Evolutionary conservation across 1,140 invertebrate genomes (phyloP).

Genomic region (Bilobella aurantiaca): DNA sequence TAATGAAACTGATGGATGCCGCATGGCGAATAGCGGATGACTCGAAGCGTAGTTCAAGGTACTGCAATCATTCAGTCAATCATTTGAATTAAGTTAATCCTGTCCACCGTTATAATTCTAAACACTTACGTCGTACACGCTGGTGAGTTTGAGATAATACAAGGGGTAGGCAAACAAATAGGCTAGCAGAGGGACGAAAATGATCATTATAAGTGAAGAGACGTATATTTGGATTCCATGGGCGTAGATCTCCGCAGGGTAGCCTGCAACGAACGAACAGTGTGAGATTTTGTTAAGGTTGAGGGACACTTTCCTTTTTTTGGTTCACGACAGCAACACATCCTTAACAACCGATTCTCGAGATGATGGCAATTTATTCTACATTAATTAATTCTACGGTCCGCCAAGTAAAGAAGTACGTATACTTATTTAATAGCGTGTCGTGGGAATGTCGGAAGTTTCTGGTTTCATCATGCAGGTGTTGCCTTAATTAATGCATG

Average conservation of each 20-base stretch:
- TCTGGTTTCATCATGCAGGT: background rate
- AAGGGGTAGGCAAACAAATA: conserved; percentile 34
- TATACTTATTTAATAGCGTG: too few species aligned
- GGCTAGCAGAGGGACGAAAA: conserved; percentile 24
- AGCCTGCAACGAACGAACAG: conserved; percentile 21
- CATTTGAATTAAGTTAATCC: too few species aligned
- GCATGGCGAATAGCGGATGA: conserved; percentile 24
- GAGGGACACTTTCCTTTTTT: too few species aligned
- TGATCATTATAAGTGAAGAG: conserved; percentile 19
- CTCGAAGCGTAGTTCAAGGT: conserved; percentile 30
- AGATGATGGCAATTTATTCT: too few species aligned
- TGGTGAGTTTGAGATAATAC: conserved; percentile 34
- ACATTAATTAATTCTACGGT: too few species aligned
- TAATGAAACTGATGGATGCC: conserved; percentile 32
- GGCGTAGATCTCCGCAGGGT: conserved; percentile 32
- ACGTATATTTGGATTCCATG: conserved; percentile 32
- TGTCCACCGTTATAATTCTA: too few species aligned
- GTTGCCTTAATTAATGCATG: too few species aligned
- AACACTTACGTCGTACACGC: conserved; percentile 31
- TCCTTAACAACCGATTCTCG: too few species aligned
- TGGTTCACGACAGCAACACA: too few species aligned
- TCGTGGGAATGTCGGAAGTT: too few species aligned
- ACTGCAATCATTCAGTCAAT: too few species aligned
- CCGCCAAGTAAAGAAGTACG: too few species aligned
- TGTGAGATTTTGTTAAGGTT: background rate